phyloP scores from a whole-genome alignment of 37 sponge, comb jelly and placozoan species.

The Petrosia ficiformis region DNA sequence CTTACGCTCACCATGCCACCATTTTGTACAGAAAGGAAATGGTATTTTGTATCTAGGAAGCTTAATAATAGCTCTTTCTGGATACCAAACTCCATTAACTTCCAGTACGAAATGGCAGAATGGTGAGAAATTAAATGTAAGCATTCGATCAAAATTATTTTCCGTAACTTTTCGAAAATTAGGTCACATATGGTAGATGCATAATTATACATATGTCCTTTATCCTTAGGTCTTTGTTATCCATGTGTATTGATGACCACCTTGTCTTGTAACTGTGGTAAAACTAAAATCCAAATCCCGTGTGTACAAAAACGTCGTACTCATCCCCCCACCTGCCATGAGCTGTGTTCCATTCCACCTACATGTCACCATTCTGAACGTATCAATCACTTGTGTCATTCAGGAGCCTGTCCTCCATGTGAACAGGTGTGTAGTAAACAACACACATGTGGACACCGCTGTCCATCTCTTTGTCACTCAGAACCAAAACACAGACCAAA shows the following conservation, averaged over 20 bases:
- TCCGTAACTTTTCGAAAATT: too few species aligned
- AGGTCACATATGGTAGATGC: too few species aligned
- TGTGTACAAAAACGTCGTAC: conserved; percentile 74
- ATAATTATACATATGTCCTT: not conserved
- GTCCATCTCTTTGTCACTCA: conserved; percentile 56
- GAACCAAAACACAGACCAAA: conserved; percentile 25
- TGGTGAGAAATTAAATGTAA: too few species aligned
- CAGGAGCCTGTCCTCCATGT: conserved; percentile 80
- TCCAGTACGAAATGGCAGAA: too few species aligned
- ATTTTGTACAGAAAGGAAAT: too few species aligned
- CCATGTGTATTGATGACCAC: conserved; percentile 75
- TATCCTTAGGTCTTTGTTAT: conserved; percentile 81
- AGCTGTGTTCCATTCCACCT: conserved; percentile 68
- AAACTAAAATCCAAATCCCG: conserved; percentile 57
- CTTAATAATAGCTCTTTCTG: too few species aligned
- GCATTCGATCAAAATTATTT: too few species aligned
- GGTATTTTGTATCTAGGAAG: too few species aligned
- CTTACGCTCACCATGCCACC: too few species aligned
- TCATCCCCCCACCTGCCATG: conserved; percentile 71
- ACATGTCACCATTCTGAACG: conserved; percentile 57
- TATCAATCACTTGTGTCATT: conserved; percentile 79
- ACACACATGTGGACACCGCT: conserved; percentile 62
- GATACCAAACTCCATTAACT: too few species aligned
- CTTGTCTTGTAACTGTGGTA: conserved; percentile 74
- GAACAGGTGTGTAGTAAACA: conserved; percentile 54